Percentiles rank a stretch among this genome's conserved stretches.
Evolutionary conservation across 2,113 vertebrate genomes (phyloP).

Genomic region (Reinhardtius hippoglossoides): DNA sequence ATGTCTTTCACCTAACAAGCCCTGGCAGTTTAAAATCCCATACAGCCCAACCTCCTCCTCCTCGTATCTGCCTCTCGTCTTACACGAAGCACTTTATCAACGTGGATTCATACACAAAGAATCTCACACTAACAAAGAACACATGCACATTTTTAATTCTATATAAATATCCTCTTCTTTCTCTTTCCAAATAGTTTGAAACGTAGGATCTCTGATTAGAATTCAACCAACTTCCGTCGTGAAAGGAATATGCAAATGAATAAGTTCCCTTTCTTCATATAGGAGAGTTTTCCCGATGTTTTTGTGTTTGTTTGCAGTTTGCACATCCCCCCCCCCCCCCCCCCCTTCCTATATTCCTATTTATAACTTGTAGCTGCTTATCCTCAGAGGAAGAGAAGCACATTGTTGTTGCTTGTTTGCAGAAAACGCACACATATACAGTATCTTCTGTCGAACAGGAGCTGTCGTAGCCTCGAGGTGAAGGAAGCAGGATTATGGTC

Average conservation of each 20-base stretch:
- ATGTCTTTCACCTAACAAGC: conserved; percentile 40
- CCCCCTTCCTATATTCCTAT: conserved; percentile 25
- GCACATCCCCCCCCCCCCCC: background rate
- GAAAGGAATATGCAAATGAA: background rate
- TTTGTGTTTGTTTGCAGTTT: too few relatives aligned
- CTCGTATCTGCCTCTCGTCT: background rate
- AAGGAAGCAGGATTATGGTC: conserved; percentile 24
- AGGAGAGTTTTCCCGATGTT: background rate
- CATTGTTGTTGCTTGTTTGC: conserved; percentile 59
- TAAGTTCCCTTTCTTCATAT: background rate
- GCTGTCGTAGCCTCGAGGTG: conserved; percentile 31
- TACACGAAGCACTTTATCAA: background rate
- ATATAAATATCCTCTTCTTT: too few relatives aligned
- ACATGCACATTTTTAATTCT: background rate
- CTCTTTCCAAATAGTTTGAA: too few relatives aligned
- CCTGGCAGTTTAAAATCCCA: conserved; percentile 4
- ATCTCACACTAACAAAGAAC: background rate
- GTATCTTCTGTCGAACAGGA: conserved; percentile 26
- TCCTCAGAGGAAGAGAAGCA: conserved; percentile 3
- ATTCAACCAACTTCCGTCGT: background rate
- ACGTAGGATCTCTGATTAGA: background rate
- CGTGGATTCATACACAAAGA: background rate
- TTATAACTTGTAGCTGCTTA: conserved; percentile 29
- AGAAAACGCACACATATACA: conserved; percentile 5
- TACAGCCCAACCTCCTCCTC: background rate